These are phyloP conservation scores for Jordanella pulchra DNA, from an alignment of 2,797 vertebrate genomes.

Conservation along the genomic window DNA sequence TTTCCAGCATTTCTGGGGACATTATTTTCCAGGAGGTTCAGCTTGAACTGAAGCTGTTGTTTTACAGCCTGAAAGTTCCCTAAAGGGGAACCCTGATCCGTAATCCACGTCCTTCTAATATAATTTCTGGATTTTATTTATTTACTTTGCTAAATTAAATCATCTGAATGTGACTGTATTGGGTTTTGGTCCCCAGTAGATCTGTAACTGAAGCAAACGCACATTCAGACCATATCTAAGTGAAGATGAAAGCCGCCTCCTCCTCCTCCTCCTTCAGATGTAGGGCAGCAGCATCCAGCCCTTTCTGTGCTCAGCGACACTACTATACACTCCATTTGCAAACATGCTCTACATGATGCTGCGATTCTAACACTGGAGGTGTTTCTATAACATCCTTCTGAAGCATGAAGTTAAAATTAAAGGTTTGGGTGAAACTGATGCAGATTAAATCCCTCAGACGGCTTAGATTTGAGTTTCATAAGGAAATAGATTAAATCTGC, in stretches of 20 bases:
- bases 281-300: conserved; percentile 51
- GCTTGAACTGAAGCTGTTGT: neutral
- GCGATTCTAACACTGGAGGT: neutral
- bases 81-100: neutral
- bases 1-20: neutral
- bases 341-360: neutral
- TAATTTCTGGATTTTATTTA: neutral
- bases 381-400: neutral
- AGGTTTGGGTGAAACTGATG: neutral
- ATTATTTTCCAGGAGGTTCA: neutral
- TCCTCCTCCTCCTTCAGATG: conserved; percentile 57
- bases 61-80: neutral
- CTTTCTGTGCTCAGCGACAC: conserved; percentile 22
- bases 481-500: neutral
- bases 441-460: neutral
- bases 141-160: conserved; percentile 3
- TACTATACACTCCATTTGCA: conserved; percentile 4
- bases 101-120: neutral
- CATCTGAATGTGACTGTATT: neutral
- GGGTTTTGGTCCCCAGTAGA: conserved; percentile 13
- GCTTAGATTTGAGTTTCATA: neutral
- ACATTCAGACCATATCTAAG: conserved; percentile 47
- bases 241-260: conserved; percentile 63
- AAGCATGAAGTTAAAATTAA: neutral
- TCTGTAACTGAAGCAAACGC: conserved; percentile 24